These are phyloP conservation scores for Spilogale gracilis DNA, from an alignment of 2,113 vertebrate species.

Conservation along the genomic window DNA sequence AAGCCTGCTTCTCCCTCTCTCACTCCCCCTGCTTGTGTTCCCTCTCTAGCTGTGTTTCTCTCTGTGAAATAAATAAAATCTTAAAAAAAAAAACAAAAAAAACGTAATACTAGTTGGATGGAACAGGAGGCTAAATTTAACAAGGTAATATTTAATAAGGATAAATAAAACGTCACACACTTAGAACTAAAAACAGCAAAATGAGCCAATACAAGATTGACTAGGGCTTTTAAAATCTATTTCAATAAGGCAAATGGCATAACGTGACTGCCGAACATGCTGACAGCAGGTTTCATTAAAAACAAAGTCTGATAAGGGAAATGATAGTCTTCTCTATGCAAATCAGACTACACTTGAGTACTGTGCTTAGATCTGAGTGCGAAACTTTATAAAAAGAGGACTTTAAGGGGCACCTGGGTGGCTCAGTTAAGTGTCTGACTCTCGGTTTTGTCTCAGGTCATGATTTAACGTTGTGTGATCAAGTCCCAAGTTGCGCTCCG, in stretches of 20 bases:
- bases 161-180: background rate
- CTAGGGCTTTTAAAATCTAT: background rate
- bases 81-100: background rate
- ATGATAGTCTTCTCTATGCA: background rate
- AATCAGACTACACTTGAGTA: background rate
- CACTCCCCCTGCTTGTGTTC: too few relatives aligned
- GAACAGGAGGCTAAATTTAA: conserved; percentile 38
- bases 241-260: background rate
- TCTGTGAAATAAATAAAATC: too few relatives aligned
- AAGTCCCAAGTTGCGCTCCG: background rate
- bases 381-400: background rate
- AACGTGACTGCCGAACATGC: background rate
- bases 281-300: conserved; percentile 24
- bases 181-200: conserved; percentile 23
- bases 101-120: background rate
- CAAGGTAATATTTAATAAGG: background rate
- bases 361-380: background rate
- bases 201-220: background rate
- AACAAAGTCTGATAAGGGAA: background rate
- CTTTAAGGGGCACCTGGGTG: background rate
- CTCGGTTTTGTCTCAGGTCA: background rate
- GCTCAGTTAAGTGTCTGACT: background rate
- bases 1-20: too few relatives aligned
- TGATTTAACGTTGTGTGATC: background rate
- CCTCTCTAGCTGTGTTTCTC: too few relatives aligned